Conservation (phyloP, 2,797 vertebrate genomes). For the Limosa lapponica region DNA sequence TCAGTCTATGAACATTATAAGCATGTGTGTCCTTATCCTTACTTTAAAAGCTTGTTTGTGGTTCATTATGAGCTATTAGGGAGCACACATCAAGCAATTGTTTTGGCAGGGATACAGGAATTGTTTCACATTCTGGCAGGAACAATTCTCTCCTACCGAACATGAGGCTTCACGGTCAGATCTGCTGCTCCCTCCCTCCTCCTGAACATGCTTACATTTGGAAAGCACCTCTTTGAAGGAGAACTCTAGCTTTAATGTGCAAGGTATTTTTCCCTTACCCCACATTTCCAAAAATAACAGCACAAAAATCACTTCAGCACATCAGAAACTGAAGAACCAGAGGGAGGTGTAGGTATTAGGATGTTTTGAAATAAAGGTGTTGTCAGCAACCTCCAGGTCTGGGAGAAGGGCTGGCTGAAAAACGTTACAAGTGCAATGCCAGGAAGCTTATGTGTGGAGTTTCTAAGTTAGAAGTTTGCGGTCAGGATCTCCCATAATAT, state of each 20-base stretch:
- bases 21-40: slow-evolving; percentile 34
- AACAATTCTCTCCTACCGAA: not conserved
- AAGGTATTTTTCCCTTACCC: not conserved
- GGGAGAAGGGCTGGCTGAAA: not conserved
- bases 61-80: slow-evolving; percentile 62
- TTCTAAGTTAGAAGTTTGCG: not conserved
- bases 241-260: not conserved
- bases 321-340: not conserved
- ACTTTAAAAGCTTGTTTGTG: slow-evolving; percentile 63
- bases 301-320: not conserved
- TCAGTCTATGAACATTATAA: slow-evolving; percentile 21
- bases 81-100: slow-evolving; percentile 19
- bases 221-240: not conserved
- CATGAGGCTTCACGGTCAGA: not conserved
- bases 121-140: slow-evolving; percentile 37
- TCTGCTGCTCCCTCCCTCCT: not conserved
- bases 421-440: not conserved
- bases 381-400: not conserved
- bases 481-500: not conserved
- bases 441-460: not conserved
- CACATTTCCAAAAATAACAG: not conserved
- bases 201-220: not conserved
- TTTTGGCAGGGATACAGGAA: slow-evolving; percentile 51
- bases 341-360: not conserved
- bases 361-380: not conserved